Conservation (phyloP, 2,888 invertebrate species). For the Acronicta aceris region DNA sequence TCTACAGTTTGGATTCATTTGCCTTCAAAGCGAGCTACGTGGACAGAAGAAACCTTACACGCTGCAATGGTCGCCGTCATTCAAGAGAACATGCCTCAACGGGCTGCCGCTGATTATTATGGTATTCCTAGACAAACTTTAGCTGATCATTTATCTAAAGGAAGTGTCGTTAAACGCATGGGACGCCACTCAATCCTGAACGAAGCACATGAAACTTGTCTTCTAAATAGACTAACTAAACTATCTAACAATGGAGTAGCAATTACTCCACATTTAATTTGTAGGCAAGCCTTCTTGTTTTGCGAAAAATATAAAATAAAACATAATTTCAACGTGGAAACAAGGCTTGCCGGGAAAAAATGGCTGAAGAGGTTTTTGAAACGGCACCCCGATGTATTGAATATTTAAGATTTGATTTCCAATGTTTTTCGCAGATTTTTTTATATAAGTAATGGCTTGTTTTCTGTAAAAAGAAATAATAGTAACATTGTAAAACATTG, state of each 20-base stretch:
- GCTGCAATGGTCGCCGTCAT: constrained; percentile 17
- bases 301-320: constrained; percentile 24
- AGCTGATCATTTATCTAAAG: constrained; percentile 9
- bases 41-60: constrained; percentile 19
- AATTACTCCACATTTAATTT: constrained; percentile 18
- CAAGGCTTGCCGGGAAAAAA: constrained; percentile 23
- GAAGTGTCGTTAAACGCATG: constrained; percentile 11
- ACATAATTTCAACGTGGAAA: constrained; percentile 26
- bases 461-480: no score
- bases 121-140: constrained; percentile 26
- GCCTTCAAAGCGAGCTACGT: constrained; percentile 8
- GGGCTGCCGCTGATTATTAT: constrained; percentile 14
- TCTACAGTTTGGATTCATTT: constrained; percentile 2
- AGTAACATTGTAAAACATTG: not conserved
- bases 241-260: constrained; percentile 4
- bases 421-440: no score
- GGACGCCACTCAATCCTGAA: constrained; percentile 24
- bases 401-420: not conserved
- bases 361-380: constrained; percentile 31
- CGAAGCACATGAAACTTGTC: constrained; percentile 16
- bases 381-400: constrained; percentile 25
- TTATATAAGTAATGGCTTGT: no score
- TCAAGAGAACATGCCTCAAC: constrained; percentile 2
- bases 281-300: constrained; percentile 26
- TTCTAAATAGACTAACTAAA: constrained; percentile 11